Conservation (phyloP, 1,140 invertebrate genomes). For the Lineus longissimus region DNA sequence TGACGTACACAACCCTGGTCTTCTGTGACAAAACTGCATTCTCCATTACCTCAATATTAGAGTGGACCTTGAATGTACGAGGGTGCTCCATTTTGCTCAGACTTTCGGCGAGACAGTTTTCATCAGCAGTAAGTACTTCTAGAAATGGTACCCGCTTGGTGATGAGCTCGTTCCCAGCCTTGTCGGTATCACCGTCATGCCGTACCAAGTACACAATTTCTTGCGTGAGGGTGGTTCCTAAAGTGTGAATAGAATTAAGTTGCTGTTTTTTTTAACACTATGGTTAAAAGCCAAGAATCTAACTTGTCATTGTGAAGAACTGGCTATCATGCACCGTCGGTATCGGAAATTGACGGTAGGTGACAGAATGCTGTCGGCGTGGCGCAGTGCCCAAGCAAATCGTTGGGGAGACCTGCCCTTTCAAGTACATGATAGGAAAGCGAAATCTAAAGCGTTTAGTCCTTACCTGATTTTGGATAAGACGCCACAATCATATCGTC, state of each 20-base stretch:
- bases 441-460: no score
- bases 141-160: not conserved
- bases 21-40: not conserved
- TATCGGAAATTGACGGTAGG: no score
- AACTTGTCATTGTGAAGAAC: no score
- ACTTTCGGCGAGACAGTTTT: no score
- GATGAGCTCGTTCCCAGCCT: not conserved
- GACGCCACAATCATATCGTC: not conserved
- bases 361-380: no score
- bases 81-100: no score
- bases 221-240: not conserved
- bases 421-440: no score
- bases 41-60: not conserved
- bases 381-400: no score
- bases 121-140: not conserved
- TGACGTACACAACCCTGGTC: not conserved
- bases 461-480: constrained; percentile 2
- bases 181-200: not conserved
- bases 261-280: no score
- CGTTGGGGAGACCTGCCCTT: no score
- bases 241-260: not conserved
- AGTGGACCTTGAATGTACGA: not conserved
- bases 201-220: not conserved
- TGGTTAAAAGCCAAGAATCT: no score
- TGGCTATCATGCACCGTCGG: no score